Conservation (phyloP, 2,113 vertebrate genomes). For the Podarcis cretensis region DNA sequence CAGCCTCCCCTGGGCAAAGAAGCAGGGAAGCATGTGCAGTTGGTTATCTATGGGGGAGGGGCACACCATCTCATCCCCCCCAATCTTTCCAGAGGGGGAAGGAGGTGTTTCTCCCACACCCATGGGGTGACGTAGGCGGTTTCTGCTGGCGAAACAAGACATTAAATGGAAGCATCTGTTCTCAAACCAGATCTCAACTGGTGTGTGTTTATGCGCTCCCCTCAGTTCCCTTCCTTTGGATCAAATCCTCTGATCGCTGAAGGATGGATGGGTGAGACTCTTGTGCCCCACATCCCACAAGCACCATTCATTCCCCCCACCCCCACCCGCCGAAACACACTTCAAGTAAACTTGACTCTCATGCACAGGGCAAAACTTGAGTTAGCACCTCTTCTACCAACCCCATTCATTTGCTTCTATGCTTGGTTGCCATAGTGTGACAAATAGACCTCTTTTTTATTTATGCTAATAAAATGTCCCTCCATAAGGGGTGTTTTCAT, state of each 20-base stretch:
- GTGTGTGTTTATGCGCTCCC: neutral
- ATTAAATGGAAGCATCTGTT: neutral
- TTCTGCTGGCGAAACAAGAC: neutral
- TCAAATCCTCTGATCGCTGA: neutral
- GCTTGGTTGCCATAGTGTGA: neutral
- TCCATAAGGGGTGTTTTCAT: too few species aligned
- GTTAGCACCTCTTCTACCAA: neutral
- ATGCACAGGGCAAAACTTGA: neutral
- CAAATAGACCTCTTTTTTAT: too few species aligned
- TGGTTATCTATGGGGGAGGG: neutral
- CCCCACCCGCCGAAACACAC: too few species aligned
- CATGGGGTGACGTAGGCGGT: neutral
- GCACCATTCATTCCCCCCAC: neutral
- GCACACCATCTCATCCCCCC: neutral
- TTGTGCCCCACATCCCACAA: neutral
- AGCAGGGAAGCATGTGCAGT: neutral
- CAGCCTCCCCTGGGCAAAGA: neutral
- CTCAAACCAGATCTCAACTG: neutral
- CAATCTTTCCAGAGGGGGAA: neutral
- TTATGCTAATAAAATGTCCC: neutral
- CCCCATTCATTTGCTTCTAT: neutral
- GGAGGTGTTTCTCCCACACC: neutral
- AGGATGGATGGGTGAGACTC: neutral
- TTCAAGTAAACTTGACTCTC: too few species aligned
- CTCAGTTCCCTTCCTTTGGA: neutral